Evolutionary conservation across 2,113 vertebrate species (phyloP).

Genomic region (Turdus rufiventris): DNA sequence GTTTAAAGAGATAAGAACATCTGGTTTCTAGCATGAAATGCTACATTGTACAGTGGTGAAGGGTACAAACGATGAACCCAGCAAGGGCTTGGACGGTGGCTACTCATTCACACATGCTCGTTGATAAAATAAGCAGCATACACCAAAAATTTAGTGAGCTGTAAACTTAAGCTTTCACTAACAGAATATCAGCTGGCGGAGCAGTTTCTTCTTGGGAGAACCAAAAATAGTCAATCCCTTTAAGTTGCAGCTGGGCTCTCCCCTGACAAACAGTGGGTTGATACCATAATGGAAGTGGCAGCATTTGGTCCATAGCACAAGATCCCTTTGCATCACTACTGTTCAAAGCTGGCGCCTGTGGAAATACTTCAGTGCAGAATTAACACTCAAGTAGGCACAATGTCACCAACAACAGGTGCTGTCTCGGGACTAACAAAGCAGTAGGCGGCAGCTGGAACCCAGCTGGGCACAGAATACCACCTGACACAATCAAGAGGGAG

Average conservation of each 20-base stretch:
- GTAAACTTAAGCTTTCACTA: slow-evolving; percentile 49
- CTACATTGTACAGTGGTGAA: slow-evolving; percentile 59
- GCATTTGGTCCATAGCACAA: slow-evolving; percentile 30
- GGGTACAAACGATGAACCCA: slow-evolving; percentile 31
- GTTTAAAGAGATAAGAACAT: slow-evolving; percentile 67
- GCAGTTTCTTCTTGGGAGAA: slow-evolving; percentile 42
- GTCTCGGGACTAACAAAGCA: background rate
- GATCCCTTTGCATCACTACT: slow-evolving; percentile 21
- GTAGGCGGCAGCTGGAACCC: background rate
- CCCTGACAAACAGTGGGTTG: background rate
- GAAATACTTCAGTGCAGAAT: background rate
- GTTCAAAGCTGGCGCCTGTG: background rate
- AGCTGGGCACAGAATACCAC: background rate
- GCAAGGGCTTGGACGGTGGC: slow-evolving; percentile 31
- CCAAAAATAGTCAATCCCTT: slow-evolving; percentile 25
- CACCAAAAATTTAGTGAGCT: slow-evolving; percentile 48
- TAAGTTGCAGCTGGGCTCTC: slow-evolving; percentile 8
- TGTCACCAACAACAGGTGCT: background rate
- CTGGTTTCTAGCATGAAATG: slow-evolving; percentile 63
- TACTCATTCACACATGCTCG: slow-evolving; percentile 45
- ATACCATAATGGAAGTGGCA: slow-evolving; percentile 45
- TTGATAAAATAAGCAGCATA: slow-evolving; percentile 57
- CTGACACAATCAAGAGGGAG: background rate
- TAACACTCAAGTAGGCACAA: rapidly evolving
- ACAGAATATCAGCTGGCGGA: slow-evolving; percentile 14